These are phyloP conservation scores for Cyrtodaria siliqua DNA, from an alignment of 2,888 invertebrate genomes.

Conservation along the genomic window DNA sequence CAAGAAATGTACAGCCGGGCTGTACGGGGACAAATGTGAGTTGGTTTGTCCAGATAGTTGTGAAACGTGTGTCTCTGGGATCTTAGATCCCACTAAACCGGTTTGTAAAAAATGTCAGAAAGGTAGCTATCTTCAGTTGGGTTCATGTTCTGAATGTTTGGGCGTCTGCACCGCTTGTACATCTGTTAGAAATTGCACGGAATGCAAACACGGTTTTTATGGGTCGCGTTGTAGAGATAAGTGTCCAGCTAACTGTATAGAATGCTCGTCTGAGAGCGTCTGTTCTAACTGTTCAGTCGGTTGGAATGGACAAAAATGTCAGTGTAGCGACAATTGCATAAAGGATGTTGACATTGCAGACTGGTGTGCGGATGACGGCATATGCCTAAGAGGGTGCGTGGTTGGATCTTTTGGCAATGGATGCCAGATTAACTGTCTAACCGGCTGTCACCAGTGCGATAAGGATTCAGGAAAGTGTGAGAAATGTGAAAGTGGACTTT, in stretches of 20 bases:
- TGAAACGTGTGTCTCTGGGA: constrained; percentile 29
- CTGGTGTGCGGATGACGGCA: constrained; percentile 47
- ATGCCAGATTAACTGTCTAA: neutral
- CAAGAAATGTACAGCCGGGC: constrained; percentile 29
- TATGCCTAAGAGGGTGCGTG: constrained; percentile 43
- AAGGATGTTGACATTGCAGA: constrained; percentile 2
- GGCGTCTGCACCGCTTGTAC: constrained; percentile 23
- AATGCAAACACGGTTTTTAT: constrained; percentile 34
- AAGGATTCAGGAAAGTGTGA: constrained; percentile 6
- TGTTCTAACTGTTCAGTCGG: constrained; percentile 27
- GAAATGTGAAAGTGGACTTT: constrained; percentile 25
- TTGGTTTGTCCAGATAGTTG: constrained; percentile 19
- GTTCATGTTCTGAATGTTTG: neutral
- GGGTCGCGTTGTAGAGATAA: constrained; percentile 9
- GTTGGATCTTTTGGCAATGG: constrained; percentile 18
- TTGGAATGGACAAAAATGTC: constrained; percentile 32
- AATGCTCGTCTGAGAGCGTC: constrained; percentile 17
- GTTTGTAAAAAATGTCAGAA: constrained; percentile 6
- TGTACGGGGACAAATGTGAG: constrained; percentile 25
- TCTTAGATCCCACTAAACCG: neutral
- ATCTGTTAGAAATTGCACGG: constrained; percentile 13
- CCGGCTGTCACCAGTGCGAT: constrained; percentile 1
- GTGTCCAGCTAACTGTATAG: constrained; percentile 34
- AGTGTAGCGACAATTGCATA: constrained; percentile 34
- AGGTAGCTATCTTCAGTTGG: neutral